These are phyloP conservation scores for Maccullochella peelii DNA, from an alignment of 2,113 vertebrate species.

Conservation along the genomic window DNA sequence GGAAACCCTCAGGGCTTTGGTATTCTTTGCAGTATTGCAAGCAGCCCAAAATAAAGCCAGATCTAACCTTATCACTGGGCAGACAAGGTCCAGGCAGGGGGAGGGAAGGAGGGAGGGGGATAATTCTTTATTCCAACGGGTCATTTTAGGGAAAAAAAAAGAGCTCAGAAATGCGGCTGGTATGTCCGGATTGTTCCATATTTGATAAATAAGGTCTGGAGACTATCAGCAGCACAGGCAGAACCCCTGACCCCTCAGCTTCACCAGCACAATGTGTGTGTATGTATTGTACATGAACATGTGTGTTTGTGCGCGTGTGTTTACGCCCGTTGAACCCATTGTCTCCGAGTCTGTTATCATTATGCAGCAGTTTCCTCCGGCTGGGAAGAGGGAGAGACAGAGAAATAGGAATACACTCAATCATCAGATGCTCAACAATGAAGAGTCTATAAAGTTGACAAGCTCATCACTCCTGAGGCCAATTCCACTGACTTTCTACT, in stretches of 20 bases:
- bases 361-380: slow-evolving; percentile 77
- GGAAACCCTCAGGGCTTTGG: slow-evolving; percentile 41
- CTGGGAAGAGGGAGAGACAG: slow-evolving; percentile 37
- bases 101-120: slow-evolving; percentile 16
- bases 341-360: slow-evolving; percentile 78
- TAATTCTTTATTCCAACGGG: slow-evolving; percentile 52
- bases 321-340: slow-evolving; percentile 66
- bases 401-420: slow-evolving; percentile 54
- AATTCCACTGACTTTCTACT: slow-evolving; percentile 28
- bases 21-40: slow-evolving; percentile 25
- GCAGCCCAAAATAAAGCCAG: slow-evolving; percentile 65
- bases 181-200: slow-evolving; percentile 73
- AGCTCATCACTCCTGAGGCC: slow-evolving; percentile 54
- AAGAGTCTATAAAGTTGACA: slow-evolving; percentile 62
- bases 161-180: slow-evolving; percentile 57
- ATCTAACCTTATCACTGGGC: slow-evolving; percentile 68
- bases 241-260: slow-evolving; percentile 58
- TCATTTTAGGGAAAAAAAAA: slow-evolving; percentile 42
- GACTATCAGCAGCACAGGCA: slow-evolving; percentile 66
- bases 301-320: slow-evolving; percentile 43
- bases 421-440: slow-evolving; percentile 65
- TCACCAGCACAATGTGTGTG: slow-evolving; percentile 41
- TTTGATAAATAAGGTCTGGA: slow-evolving; percentile 73
- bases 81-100: slow-evolving; percentile 49
- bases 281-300: slow-evolving; percentile 29